Percentiles rank a stretch among this genome's conserved stretches.
These are phyloP conservation scores for Eleutherodactylus coqui DNA, from an alignment of 2,797 vertebrate species.

Conservation along the genomic window DNA sequence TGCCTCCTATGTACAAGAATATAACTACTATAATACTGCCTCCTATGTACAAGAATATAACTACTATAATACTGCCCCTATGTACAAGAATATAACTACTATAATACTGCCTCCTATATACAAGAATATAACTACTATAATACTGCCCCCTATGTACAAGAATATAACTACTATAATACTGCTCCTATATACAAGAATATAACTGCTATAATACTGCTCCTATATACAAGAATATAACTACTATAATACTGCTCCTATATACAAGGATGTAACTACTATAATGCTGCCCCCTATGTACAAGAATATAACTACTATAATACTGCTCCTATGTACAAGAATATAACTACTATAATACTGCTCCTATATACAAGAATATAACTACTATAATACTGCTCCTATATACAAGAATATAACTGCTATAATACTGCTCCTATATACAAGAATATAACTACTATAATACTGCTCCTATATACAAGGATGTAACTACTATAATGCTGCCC, in stretches of 20 bases:
- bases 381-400: neutral
- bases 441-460: neutral
- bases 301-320: constrained; percentile 7
- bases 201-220: neutral
- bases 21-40: constrained; percentile 16
- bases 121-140: constrained; percentile 11
- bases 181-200: neutral
- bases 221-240: constrained; percentile 8
- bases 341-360: neutral
- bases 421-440: neutral
- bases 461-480: too few relatives aligned
- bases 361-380: neutral
- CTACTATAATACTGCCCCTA: constrained; percentile 9
- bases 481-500: neutral
- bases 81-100: neutral
- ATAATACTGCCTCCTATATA: neutral
- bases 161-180: constrained; percentile 10
- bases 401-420: constrained; percentile 2
- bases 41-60: neutral
- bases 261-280: constrained; percentile 13
- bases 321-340: too few relatives aligned
- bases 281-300: neutral
- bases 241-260: constrained; percentile 5
- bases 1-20: neutral
- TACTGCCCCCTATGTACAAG: constrained; percentile 10